Base-by-base conservation (phyloP, 2,888 invertebrate species). In the Cenopis cana region DNA sequence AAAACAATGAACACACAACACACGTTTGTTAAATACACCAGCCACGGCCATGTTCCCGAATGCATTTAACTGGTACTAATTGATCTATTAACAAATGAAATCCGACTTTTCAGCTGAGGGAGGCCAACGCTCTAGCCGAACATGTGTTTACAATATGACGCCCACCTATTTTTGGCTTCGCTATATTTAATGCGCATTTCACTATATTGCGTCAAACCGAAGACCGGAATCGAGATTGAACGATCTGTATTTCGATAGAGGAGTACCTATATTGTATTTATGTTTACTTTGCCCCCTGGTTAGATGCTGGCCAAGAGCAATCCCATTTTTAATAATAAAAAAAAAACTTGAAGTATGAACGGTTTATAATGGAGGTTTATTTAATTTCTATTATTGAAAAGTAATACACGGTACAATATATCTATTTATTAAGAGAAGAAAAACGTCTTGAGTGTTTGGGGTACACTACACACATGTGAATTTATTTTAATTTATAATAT, bases 81-180 rank as follows among this genome's bases (percentile, higher is more conserved):
- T 61, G 49, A 61, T 55, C 67, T 61, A 71, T 50, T 61, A 71
- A 72, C 66, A 66, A 56, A 64, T 29, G 69, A 73, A 71, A 81
- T 79, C 80, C 80, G 76, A 82, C 81, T 83, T 82, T 85, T 82
- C 80, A 82, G 81, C 77, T 73, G 74, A 83, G 89, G 88, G 74
- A 83, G 89, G 88, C 81, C 90, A 82, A 85, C 87, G 90, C 85
- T 87, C 89, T 80, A 75, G 85, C 89, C 78, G 75, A 73, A 76
- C 80, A 78, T 79, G 79, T 80, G 84, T 85, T 84, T 82, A 84
- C 82, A 82, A 80, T 84, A 85, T 81, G 79, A 86, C 90, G 85
- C 89, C 88, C 87, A 90, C 89, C 87, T 89, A 89, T 89, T 89
- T 89, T 88, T 81, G 84, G 85, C 79, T 76, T 74, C 75, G 82